A percentile compares a stretch with the other conserved stretches of the same genome.
Conservation (phyloP, 1,140 invertebrate genomes). For the Ctenoplectra terminalis region DNA sequence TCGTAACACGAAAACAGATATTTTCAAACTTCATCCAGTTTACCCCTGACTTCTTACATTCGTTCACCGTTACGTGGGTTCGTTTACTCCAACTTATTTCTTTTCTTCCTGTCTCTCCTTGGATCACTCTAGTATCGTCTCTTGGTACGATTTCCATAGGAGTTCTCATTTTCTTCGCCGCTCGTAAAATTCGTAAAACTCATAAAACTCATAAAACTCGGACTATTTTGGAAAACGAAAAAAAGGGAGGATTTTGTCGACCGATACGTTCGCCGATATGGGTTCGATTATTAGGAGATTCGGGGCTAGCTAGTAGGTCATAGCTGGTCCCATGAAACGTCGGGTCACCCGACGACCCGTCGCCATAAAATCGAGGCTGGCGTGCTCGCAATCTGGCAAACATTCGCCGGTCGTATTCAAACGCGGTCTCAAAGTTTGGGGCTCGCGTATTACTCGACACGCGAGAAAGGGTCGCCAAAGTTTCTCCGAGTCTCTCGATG, state of each 20-base stretch:
- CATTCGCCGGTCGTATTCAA: conserved; percentile 13
- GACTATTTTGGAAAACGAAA: background rate
- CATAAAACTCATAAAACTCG: no score
- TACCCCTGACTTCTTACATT: background rate
- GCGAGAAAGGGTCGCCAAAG: conserved; percentile 34
- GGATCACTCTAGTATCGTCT: no score
- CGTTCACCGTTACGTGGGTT: background rate
- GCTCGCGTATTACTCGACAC: conserved; percentile 7
- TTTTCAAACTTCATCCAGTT: conserved; percentile 11
- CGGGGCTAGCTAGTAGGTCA: background rate
- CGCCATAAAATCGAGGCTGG: conserved; percentile 13
- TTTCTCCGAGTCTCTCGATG: conserved; percentile 3
- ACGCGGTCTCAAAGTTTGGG: conserved; percentile 7
- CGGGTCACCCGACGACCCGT: background rate
- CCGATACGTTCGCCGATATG: background rate
- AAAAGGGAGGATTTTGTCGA: background rate
- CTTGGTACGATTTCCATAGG: background rate
- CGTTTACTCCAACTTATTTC: background rate
- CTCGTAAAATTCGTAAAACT: conserved; percentile 13
- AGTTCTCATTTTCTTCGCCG: background rate
- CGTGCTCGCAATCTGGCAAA: conserved; percentile 40
- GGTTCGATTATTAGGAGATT: conserved; percentile 44
- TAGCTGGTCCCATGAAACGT: background rate
- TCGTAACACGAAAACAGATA: conserved; percentile 18
- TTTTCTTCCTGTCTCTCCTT: background rate